Base-by-base conservation (phyloP, 2,113 vertebrate species). In the Haemorhous mexicanus region DNA sequence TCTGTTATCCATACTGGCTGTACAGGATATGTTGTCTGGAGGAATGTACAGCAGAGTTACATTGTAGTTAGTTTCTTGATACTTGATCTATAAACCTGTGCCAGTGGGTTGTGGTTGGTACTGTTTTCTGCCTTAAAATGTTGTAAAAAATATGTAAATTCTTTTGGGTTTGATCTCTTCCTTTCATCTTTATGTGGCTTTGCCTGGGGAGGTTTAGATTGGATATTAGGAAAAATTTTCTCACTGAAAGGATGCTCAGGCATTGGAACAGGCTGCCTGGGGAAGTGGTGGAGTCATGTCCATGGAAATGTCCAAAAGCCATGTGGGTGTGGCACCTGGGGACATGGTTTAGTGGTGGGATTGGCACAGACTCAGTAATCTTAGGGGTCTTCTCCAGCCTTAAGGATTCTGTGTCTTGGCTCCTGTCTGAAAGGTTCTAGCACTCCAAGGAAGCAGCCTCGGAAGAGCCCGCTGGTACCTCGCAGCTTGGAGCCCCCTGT, bases 401-500 rank as follows among this genome's bases (percentile, higher is more conserved):
- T 37, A 27, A 20, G 7, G 12, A 4, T 43, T 61, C 2, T 28
- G 9, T 72, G 66, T 39, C 80, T 50, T 83, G 43, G 23, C 47
- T 83, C 39, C 73, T 93, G 47, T 91, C n/a, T 89, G 35, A 79
- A 96, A 99, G 99, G 98, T 95, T 95, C 98, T 43, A 95, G 97
- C 93, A 99, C 98, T 33, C 99, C 99, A 50, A 98, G 99, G 82
- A 99, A 99, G 92, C 99, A 99, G 89, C 99, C 99, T 69, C 97
- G 99, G 49, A 99, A 99, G 97, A 99, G 99, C 32, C 99, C 99
- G 1, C 97, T 99, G 89, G 98, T 99, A 4, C 99, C 99, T 33
- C 99, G 99, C 76, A 99, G 98, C 95, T 97, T 99, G 96, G 99
- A 99, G 95, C 99, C 99, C 7, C 99, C 99, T 1, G 99, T 99